Evolutionary conservation across 2,888 invertebrate species (phyloP), one percentile per base, ranked within the genome.

Genomic region (Dryococelus australis): DNA sequence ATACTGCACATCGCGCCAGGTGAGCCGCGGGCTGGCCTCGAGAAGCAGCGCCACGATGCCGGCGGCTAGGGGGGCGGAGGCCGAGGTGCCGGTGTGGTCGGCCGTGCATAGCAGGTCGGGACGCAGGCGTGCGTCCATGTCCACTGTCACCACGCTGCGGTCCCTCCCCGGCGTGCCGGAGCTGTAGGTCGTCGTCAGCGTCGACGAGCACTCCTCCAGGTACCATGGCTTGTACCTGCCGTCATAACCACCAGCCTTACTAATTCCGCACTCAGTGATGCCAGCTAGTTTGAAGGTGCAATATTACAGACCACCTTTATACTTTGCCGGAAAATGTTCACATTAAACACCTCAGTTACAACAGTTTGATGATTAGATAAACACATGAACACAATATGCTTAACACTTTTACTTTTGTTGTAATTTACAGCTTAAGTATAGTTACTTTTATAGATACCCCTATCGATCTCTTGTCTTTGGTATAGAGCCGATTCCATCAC

Each of bases 1-100:
- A 92, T 99, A 98, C 93, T 99, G 99, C 96, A 99, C 97, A 93
- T 99, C 99, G 91, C 99, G 94, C 99, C 99, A 99, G 0, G 99
- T 99, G 53, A 99, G 93, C 80, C 95, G 95, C 5, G 98, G 97
- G 92, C 98, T 99, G 0, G 99, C 98, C 94, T 99, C 98, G 85
- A 99, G 93, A 0, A 98, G 98, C 89, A 99, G 92, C 0, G 98
- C 98, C 91, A 97, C 97, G 87, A 99, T 97, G 65, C 98, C 99
- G 35, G 98, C 98, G 0, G 98, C 98, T 88, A 99, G 93, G 0
- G 99, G 99, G 0, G 99, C 99, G 5, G 98, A 98, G 0, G 98
- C 98, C 3, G 98, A 98, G 0, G 98, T 98, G 92, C 92, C 98
- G 0, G 98, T 98, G 91, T 98, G 98, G 92, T 98, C 98, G 53